Base-by-base conservation (phyloP, 2,797 vertebrate species). In the Rhodeus uyekii region DNA sequence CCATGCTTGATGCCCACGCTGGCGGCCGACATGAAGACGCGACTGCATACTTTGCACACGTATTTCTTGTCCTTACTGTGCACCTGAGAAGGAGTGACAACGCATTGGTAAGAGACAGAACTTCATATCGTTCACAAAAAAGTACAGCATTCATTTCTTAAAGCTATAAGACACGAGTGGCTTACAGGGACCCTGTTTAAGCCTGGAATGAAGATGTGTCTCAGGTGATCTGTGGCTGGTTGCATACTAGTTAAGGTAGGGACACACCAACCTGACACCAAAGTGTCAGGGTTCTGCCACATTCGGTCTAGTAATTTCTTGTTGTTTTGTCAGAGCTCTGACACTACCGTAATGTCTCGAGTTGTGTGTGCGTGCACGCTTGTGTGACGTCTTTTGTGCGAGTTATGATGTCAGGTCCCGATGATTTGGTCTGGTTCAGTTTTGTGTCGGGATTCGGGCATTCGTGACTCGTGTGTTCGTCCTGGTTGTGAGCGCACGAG, bases 41-140 rank as follows among this genome's bases (percentile, higher is more conserved):
- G 92, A 90, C 96, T 98, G 94, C 98, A 99, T 61, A 99, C 96
- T 89, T 99, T 99, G 89, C 98, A 99, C 53, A 99, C 97, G 0
- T 99, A 99, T 86, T 99, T 99, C 90, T 99, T 99, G 85, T 99
- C 98, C 90, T 99, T 99, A 92, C 97, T 99, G 96, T 99, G 98
- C 13, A 99, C 98, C 98, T 99, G 92, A 67, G 24, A 77, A 34
- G 68, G 38, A 78, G 8, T 4, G 60, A 42, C 5, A 65, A 48
- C 1, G 18, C 38, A 19, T 10, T 77, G 29, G 39, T 75, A 5
- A 46, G 6, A 58, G 5, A 42, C 39, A 67, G 27, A 4, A 63
- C 29, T 72, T 48, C 0, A 60, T 60, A 1, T 12, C 3, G 44
- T 60, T 29, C 34, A 46, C 36, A 42, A 44, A 29, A 32, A 14